phyloP scores from a whole-genome alignment of 2,113 vertebrate genomes.

The Hyperoodon ampullatus region DNA sequence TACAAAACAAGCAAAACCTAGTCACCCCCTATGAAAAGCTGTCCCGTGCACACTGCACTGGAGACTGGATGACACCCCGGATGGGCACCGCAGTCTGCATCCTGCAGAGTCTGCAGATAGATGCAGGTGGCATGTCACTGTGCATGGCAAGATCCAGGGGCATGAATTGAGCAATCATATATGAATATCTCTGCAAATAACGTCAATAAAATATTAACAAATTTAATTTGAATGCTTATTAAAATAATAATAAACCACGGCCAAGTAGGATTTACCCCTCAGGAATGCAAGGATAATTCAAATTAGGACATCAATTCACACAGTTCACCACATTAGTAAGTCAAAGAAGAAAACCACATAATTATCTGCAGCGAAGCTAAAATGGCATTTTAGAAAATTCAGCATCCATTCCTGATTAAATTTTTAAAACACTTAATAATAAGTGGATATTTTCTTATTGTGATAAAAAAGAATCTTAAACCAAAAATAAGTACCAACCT shows the following conservation, averaged over 20 bases:
- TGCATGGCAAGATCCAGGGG: not conserved
- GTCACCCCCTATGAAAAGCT: not conserved
- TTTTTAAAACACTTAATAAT: not conserved
- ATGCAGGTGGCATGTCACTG: too few relatives aligned
- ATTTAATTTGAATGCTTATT: not conserved
- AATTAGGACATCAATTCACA: not conserved
- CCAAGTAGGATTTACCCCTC: not conserved
- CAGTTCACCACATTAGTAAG: not conserved
- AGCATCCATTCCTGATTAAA: not conserved
- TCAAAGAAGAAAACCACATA: constrained; percentile 30
- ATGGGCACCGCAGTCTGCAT: rapidly evolving
- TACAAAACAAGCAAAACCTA: not conserved
- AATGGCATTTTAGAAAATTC: not conserved
- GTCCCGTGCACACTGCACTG: rapidly evolving
- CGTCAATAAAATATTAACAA: not conserved
- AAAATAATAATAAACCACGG: not conserved
- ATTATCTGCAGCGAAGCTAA: not conserved
- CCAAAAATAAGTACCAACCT: not conserved
- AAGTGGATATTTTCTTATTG: constrained; percentile 16
- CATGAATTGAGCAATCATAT: too few relatives aligned
- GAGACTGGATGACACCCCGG: rapidly evolving
- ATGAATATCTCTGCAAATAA: not conserved
- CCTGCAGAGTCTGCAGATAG: too few relatives aligned
- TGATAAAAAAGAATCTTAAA: not conserved
- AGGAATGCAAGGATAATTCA: not conserved